Base-by-base conservation (phyloP, 1,140 invertebrate species). In the Aphaenogaster ashmeadi region DNA sequence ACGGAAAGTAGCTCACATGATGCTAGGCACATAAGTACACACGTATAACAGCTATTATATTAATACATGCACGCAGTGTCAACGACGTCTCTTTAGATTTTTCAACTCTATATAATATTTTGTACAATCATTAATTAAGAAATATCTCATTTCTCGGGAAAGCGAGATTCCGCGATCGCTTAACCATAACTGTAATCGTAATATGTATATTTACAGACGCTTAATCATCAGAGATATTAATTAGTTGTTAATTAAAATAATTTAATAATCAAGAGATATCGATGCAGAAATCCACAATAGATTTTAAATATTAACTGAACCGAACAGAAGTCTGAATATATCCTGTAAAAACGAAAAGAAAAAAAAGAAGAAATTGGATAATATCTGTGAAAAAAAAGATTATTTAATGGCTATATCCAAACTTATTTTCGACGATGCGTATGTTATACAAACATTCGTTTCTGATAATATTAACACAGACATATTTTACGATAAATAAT, bases 21-120 rank as follows among this genome's bases (percentile, higher is more conserved):
- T 81, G 33, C 79, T 81, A 81, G 66, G 52, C 79, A 81, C 79
- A 71, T 79, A 79, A 79, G 60, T 79, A 79, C 44, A 79, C 38
- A 81, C 9, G 36, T 81, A 80, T 71, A 69, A 81, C 50, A 56
- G 38, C 50, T 81, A 81, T 60, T 58, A 44, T 81, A 81, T 60
- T 81, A 56, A 56, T 81, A 81, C 52, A 67, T 80, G 77, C 77
- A 81, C 66, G 66, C 66, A 79, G 4, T 50, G 6, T 79, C 33
- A 79, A 79, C 15, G 52, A 38, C 15, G 21, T 58, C 21, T 33
- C 3, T 71, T 58, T 71, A 58, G 41, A 44, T 54, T 71, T 54
- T 71, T 27, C 21, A 69, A 69, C 50, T 8, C 21, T 71, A 54
- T 66, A 71, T 81, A 56, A 56, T 64, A 81, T 44, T 81, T 81